These are phyloP conservation scores for Turritopsis rubra DNA, from an alignment of 30 jellyfish, hydroid and myxozoan genomes.

Conservation along the genomic window DNA sequence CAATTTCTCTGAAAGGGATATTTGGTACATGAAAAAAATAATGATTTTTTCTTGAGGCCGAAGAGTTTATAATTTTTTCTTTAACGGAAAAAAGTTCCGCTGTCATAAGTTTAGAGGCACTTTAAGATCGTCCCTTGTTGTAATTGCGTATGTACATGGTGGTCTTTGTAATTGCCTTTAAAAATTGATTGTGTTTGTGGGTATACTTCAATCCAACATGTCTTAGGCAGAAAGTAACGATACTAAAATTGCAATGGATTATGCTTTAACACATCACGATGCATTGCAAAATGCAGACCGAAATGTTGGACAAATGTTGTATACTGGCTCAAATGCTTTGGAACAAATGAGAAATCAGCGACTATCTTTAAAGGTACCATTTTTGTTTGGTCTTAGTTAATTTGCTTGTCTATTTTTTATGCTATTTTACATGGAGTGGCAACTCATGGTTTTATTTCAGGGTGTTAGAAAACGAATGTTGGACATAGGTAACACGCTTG, in stretches of 20 bases:
- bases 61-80: too few relatives aligned
- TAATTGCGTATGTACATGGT: background rate
- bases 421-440: too few relatives aligned
- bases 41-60: too few relatives aligned
- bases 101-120: too few relatives aligned
- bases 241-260: slow-evolving; percentile 66
- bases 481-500: slow-evolving; percentile 73
- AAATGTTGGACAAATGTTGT: slow-evolving; percentile 68
- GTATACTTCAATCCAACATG: background rate
- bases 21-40: too few relatives aligned
- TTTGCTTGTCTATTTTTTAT: background rate
- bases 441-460: too few relatives aligned
- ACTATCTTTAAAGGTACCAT: slow-evolving; percentile 64
- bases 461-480: slow-evolving; percentile 77
- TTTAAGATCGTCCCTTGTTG: background rate
- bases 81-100: too few relatives aligned
- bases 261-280: slow-evolving; percentile 72
- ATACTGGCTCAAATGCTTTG: slow-evolving; percentile 50
- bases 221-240: slow-evolving; percentile 83
- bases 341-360: slow-evolving; percentile 69
- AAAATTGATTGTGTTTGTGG: background rate
- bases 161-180: background rate
- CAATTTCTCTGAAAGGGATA: too few relatives aligned
- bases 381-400: background rate
- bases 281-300: slow-evolving; percentile 60